Conservation (phyloP, 2,888 invertebrate genomes). For the Desoria tigrina region DNA sequence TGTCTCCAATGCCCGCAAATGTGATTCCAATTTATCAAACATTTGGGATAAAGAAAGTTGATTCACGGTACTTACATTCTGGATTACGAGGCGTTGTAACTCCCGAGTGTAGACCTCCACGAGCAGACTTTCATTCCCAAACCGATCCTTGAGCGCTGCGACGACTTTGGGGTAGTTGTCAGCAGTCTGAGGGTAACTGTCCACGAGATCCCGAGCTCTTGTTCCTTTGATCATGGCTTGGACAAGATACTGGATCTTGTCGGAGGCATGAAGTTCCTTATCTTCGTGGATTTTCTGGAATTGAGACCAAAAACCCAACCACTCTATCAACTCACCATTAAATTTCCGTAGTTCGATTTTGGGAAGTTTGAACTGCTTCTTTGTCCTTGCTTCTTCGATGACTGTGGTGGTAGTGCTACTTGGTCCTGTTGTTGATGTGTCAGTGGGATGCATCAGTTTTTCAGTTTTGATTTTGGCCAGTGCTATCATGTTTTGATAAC, state of each 20-base stretch:
- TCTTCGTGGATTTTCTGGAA: not conserved
- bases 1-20: constrained; percentile 16
- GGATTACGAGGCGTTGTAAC: not conserved
- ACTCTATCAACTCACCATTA: not conserved
- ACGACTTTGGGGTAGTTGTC: not conserved
- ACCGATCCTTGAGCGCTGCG: not conserved
- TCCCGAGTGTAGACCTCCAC: not conserved
- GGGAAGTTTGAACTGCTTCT: not conserved
- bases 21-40: not conserved
- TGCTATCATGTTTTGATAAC: not conserved
- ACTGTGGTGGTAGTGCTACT: not conserved
- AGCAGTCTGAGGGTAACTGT: not conserved
- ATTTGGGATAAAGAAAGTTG: not conserved
- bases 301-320: not conserved
- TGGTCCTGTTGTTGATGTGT: not conserved
- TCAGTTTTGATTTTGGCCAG: not conserved
- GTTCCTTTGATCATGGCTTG: not conserved
- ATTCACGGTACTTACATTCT: not conserved
- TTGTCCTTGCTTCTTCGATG: not conserved
- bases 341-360: not conserved
- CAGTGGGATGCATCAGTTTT: not conserved
- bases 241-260: not conserved
- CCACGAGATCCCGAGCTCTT: not conserved
- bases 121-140: not conserved
- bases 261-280: not conserved